phyloP scores from a whole-genome alignment of 2,113 vertebrate genomes.

The Meriones unguiculatus region DNA sequence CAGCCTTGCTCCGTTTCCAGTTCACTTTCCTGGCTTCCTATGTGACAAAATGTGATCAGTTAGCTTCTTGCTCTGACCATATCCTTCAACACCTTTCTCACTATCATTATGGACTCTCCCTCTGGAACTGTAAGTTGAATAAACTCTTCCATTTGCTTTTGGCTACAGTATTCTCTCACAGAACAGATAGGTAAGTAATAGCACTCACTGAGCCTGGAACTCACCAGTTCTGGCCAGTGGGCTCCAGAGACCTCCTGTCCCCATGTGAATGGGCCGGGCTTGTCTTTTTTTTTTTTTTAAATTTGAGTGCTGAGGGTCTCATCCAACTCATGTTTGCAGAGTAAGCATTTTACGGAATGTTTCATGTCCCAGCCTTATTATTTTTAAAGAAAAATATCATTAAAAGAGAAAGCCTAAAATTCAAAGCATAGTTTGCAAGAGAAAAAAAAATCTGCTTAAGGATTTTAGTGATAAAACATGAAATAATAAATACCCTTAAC shows the following conservation, averaged over 20 bases:
- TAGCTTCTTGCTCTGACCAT: background rate
- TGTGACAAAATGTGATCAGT: background rate
- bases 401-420: conserved; percentile 5
- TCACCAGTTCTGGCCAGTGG: background rate
- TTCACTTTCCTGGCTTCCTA: background rate
- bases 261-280: too few species aligned
- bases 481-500: background rate
- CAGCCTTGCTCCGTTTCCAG: background rate
- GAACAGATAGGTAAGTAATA: background rate
- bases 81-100: background rate
- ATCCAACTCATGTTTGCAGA: background rate
- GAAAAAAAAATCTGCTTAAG: background rate
- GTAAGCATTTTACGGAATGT: background rate
- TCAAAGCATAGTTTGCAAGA: background rate
- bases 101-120: background rate
- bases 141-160: background rate
- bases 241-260: too few species aligned
- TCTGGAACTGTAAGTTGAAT: background rate
- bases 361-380: background rate
- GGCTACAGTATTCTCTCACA: background rate
- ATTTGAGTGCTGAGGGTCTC: background rate
- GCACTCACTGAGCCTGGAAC: background rate
- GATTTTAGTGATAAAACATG: background rate
- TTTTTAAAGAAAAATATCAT: background rate
- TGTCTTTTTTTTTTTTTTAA: background rate